Evolutionary conservation across 2,113 vertebrate species (phyloP).

Genomic region (Carassius gibelio): DNA sequence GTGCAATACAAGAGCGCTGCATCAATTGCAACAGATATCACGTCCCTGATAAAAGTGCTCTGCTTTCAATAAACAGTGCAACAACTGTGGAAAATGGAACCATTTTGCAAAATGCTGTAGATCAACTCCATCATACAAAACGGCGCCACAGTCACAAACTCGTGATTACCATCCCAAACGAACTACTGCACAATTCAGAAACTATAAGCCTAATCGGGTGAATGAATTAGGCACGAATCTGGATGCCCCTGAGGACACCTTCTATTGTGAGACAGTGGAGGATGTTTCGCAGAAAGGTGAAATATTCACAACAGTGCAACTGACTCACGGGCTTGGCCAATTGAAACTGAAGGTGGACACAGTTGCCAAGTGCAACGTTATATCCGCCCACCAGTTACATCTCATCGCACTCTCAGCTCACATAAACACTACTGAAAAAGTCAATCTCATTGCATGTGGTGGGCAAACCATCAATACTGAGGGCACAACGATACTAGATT

Average conservation of each 20-base stretch:
- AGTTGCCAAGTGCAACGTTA: not conserved
- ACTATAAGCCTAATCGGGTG: no score
- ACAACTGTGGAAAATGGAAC: not conserved
- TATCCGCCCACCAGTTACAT: not conserved
- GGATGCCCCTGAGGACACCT: no score
- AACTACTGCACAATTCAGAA: no score
- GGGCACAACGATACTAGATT: not conserved
- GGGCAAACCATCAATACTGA: not conserved
- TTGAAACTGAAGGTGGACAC: no score
- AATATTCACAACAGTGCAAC: no score
- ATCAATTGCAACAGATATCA: not conserved
- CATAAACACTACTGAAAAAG: not conserved
- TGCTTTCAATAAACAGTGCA: not conserved
- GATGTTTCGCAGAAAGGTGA: no score
- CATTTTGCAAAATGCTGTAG: slow-evolving; percentile 6
- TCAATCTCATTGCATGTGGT: not conserved
- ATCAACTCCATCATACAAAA: no score
- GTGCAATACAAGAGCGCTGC: not conserved
- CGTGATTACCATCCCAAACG: no score
- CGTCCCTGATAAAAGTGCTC: not conserved
- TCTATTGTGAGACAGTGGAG: no score
- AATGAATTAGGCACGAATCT: no score
- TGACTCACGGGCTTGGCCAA: no score
- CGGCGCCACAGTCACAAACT: no score
- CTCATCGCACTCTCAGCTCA: not conserved